phyloP scores from a whole-genome alignment of 2,888 invertebrate genomes.

The Pegoplata infirma region DNA sequence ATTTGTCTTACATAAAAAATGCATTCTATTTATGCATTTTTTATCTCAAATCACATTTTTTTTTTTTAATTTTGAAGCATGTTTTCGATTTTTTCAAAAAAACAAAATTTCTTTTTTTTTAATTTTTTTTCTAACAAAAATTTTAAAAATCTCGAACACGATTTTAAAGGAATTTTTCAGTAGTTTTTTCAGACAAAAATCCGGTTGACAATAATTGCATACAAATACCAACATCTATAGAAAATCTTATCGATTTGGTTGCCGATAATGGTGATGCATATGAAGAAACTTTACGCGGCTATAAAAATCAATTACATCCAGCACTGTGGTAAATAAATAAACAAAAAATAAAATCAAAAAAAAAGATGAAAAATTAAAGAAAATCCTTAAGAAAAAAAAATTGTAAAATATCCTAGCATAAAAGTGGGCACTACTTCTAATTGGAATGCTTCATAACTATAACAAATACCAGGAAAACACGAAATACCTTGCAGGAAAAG shows the following conservation, averaged over 20 bases:
- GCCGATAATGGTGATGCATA: constrained; percentile 83
- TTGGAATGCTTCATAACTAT: too few species aligned
- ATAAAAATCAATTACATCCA: constrained; percentile 78
- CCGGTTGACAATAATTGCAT: constrained; percentile 67
- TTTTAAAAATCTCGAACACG: constrained; percentile 63
- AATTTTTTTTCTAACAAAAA: constrained; percentile 2
- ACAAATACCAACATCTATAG: constrained; percentile 79
- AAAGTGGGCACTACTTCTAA: too few species aligned
- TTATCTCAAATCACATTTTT: neutral
- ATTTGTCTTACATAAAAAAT: neutral
- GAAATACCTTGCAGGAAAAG: too few species aligned
- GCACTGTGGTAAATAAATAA: constrained; percentile 77
- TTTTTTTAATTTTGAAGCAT: constrained; percentile 21
- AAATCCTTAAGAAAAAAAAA: too few species aligned
- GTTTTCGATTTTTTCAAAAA: constrained; percentile 19
- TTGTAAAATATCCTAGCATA: too few species aligned
- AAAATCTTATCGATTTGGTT: constrained; percentile 81
- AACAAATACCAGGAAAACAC: too few species aligned
- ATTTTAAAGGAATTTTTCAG: constrained; percentile 76
- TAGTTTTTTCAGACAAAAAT: constrained; percentile 79
- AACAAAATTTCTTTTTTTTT: constrained; percentile 21
- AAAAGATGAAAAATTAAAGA: too few species aligned
- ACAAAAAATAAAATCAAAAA: constrained; percentile 3
- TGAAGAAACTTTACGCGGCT: constrained; percentile 82
- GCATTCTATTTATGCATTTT: neutral